Conservation (phyloP, 2,888 invertebrate genomes). For the Euplagia quadripunctaria region DNA sequence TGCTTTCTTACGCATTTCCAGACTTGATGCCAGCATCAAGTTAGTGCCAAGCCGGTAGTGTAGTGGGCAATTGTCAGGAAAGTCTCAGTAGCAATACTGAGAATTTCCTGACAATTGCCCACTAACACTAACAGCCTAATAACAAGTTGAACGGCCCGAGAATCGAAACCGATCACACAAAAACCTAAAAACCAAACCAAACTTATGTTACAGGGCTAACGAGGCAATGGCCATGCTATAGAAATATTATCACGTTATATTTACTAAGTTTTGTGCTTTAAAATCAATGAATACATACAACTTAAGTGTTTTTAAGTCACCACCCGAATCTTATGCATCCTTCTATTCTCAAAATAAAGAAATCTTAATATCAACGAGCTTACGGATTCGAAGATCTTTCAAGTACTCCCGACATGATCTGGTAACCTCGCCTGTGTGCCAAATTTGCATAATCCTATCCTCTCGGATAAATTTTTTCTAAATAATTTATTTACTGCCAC, state of each 20-base stretch:
- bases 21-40: not conserved
- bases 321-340: not conserved
- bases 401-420: conserved; percentile 27
- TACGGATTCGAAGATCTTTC: conserved; percentile 27
- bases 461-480: conserved; percentile 56
- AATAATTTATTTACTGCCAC: conserved; percentile 70
- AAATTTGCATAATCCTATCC: conserved; percentile 69
- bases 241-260: not conserved
- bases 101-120: not conserved
- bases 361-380: conserved; percentile 2
- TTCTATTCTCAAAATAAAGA: not conserved
- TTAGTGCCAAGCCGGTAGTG: too few relatives aligned
- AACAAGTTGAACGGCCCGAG: not conserved
- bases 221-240: not conserved
- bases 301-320: not conserved
- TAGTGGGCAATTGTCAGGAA: too few relatives aligned
- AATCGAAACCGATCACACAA: not conserved
- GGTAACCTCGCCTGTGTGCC: conserved; percentile 45
- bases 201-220: not conserved
- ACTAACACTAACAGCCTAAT: not conserved
- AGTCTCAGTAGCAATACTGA: not conserved
- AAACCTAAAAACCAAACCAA: not conserved
- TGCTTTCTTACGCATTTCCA: not conserved
- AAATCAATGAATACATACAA: too few relatives aligned
- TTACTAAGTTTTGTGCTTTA: not conserved